phyloP scores from a whole-genome alignment of 2,888 invertebrate species.

The Chrysina gloriosa region DNA sequence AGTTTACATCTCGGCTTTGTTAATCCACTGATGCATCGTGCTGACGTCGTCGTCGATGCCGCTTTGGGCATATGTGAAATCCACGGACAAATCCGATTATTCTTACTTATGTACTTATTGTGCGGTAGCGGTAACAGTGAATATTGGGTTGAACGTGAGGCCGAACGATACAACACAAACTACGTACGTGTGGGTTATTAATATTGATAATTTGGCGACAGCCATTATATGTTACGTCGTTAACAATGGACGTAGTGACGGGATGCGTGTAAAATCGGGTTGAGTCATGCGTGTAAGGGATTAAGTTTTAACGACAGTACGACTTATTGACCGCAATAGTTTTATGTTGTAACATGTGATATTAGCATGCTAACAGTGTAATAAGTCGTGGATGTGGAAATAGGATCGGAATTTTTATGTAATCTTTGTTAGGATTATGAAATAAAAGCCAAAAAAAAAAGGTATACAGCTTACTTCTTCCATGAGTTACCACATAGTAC shows the following conservation, averaged over 20 bases:
- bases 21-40: no score
- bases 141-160: slow-evolving; percentile 6
- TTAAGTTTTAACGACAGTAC: slow-evolving; percentile 12
- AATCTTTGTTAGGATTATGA: no score
- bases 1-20: slow-evolving; percentile 50
- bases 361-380: no score
- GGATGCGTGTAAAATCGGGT: slow-evolving; percentile 19
- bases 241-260: slow-evolving; percentile 3
- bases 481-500: no score
- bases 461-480: no score
- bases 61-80: slow-evolving; percentile 50
- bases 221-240: slow-evolving; percentile 9
- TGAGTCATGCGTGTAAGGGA: slow-evolving; percentile 30
- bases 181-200: slow-evolving; percentile 13
- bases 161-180: slow-evolving; percentile 17
- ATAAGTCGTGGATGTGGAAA: no score
- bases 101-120: slow-evolving; percentile 31
- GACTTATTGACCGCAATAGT: not conserved
- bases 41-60: no score
- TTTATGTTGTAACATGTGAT: no score
- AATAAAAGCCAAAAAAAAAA: no score
- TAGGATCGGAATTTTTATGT: no score
- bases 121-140: not conserved
- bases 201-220: slow-evolving; percentile 29
- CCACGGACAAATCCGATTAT: slow-evolving; percentile 50